Base-by-base conservation (phyloP, 2,113 vertebrate species). In the Indicator indicator region DNA sequence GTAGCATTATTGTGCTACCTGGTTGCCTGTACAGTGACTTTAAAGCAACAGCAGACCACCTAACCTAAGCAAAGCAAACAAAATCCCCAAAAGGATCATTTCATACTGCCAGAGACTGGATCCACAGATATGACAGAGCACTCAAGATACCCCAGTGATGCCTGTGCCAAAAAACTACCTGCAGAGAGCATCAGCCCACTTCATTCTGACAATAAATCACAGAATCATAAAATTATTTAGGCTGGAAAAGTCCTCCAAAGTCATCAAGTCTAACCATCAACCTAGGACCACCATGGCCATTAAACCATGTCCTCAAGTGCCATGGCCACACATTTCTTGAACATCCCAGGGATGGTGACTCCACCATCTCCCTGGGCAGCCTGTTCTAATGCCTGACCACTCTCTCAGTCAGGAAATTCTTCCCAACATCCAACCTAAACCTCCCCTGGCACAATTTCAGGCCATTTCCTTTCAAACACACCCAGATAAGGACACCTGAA, bases 171-270 rank as follows among this genome's bases (percentile, higher is more conserved):
- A 30, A 76, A 88, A n/a, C 50, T 73, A 85, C 44, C 72, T 88
- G 59, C 62, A 40, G 60, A 60, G 64, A 94, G 59, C 79, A 88
- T 63, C n/a, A 67, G 77, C 40, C 70, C 44, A 52, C 82, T 60
- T 93, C 93, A 93, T 93, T 86, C 75, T 14, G 48, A 55, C 67
- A 94, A 93, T 78, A 91, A 91, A 93, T 94, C 82, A 79, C 12
- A 52, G 50, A 52, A 12, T 6, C 50, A 52, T 3, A 52, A 24
- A 24, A 52, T 18, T 8, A 52, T 7, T 24, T 23, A 52, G 50
- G 50, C 24, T 24, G 50, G 50, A 52, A 52, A 13, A 52, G 12
- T 24, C 23, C 50, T 52, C 50, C 23, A 52, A 26, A 23, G 13
- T 24, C 19, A 52, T 52, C 50, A 24, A 52, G 23, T 26, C 20